Evolutionary conservation across 2,797 vertebrate genomes (phyloP).

Genomic region (Gambelia wislizenii): DNA sequence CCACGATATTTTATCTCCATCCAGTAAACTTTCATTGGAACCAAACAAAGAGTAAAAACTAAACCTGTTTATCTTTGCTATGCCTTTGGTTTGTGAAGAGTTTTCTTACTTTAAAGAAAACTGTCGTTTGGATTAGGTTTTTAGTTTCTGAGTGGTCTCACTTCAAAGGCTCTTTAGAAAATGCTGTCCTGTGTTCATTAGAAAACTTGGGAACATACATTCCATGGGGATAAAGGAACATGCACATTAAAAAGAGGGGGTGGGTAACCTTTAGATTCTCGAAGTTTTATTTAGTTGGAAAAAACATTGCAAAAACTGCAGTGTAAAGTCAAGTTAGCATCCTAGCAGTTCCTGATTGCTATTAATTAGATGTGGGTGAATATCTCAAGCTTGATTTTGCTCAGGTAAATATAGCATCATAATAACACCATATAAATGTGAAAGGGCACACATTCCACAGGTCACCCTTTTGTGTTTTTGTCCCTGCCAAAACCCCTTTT

Average conservation of each 20-base stretch:
- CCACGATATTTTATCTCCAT: background rate
- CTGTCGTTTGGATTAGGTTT: background rate
- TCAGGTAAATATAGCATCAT: too few species aligned
- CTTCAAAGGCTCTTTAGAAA: background rate
- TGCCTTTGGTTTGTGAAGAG: background rate
- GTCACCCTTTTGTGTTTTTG: too few species aligned
- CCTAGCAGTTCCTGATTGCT: background rate
- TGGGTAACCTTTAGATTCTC: background rate
- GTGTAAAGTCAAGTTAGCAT: too few species aligned
- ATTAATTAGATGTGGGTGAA: background rate
- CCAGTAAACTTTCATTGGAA: background rate
- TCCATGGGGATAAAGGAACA: background rate
- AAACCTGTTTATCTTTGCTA: background rate
- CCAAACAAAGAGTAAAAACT: slow-evolving; percentile 27
- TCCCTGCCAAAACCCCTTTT: too few species aligned
- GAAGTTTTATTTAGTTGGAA: background rate
- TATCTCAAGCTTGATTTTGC: too few species aligned
- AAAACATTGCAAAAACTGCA: background rate
- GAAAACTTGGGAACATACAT: background rate
- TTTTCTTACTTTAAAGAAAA: background rate
- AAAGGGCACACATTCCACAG: too few species aligned
- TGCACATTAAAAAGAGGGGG: background rate
- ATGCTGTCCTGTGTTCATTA: slow-evolving; percentile 31
- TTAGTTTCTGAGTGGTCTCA: background rate
- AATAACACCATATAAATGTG: too few species aligned